phyloP scores from a whole-genome alignment of 2,888 invertebrate species.

The Brenthis hecate region DNA sequence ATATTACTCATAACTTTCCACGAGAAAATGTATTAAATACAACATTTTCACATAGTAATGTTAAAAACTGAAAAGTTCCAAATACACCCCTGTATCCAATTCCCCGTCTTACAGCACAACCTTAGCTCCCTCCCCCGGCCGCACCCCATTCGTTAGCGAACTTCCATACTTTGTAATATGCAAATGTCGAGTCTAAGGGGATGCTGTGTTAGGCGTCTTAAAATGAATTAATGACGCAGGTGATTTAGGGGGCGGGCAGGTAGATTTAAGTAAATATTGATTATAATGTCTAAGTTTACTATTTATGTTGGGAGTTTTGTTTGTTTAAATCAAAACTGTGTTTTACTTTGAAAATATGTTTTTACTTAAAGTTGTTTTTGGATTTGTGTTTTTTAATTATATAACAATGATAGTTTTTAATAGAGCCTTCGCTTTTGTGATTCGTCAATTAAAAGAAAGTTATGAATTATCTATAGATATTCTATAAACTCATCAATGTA shows the following conservation, averaged over 20 bases:
- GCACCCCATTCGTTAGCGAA: constrained; percentile 70
- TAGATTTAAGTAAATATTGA: constrained; percentile 39
- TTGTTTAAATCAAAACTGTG: not conserved
- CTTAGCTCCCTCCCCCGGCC: constrained; percentile 61
- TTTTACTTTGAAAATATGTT: not conserved
- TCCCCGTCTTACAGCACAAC: constrained; percentile 79
- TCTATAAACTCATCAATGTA: too few species aligned
- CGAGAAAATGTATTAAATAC: not conserved
- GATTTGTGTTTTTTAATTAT: not conserved
- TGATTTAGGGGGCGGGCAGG: constrained; percentile 54
- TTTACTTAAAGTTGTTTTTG: constrained; percentile 2
- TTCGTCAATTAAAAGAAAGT: too few species aligned
- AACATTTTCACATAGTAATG: not conserved
- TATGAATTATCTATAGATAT: too few species aligned
- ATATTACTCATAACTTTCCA: too few species aligned
- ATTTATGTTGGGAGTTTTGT: constrained; percentile 28
- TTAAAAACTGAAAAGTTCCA: not conserved
- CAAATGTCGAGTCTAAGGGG: constrained; percentile 77
- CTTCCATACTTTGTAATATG: constrained; percentile 83
- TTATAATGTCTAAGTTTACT: constrained; percentile 34
- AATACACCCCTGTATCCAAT: constrained; percentile 70
- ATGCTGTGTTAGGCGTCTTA: constrained; percentile 72
- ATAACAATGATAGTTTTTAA: too few species aligned
- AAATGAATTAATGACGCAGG: constrained; percentile 82
- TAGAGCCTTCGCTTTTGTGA: too few species aligned